Evolutionary conservation across 2,113 vertebrate genomes (phyloP).

Genomic region (Salvator merianae): DNA sequence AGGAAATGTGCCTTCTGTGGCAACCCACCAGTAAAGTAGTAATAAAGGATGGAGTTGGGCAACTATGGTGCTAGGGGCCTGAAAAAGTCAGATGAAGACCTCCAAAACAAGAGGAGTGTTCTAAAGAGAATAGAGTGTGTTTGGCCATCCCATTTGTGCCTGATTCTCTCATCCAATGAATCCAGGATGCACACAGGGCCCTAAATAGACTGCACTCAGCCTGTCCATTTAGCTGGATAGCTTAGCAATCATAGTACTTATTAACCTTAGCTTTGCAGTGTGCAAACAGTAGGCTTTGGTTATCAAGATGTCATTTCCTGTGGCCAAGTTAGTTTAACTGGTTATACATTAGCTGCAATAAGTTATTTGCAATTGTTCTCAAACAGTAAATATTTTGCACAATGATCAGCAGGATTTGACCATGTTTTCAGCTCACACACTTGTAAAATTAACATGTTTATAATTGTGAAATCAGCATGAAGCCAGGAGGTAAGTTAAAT

Average conservation of each 20-base stretch:
- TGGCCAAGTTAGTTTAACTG: constrained; percentile 2
- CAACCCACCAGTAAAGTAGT: no score
- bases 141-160: not conserved
- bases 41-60: no score
- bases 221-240: constrained; percentile 1
- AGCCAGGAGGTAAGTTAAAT: not conserved
- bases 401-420: not conserved
- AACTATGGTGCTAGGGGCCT: no score
- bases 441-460: not conserved
- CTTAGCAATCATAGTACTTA: constrained; percentile 22
- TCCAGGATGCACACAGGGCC: not conserved
- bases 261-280: not conserved
- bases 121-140: no score
- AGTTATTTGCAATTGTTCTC: not conserved
- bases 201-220: not conserved
- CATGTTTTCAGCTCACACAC: not conserved
- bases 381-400: not conserved
- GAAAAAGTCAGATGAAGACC: no score
- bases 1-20: no score
- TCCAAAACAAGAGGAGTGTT: no score
- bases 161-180: not conserved
- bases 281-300: not conserved
- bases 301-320: not conserved
- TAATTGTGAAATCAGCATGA: not conserved
- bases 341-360: constrained; percentile 25